These are phyloP conservation scores for Otolemur crassicaudatus DNA, from an alignment of 2,797 vertebrate species.

Conservation along the genomic window DNA sequence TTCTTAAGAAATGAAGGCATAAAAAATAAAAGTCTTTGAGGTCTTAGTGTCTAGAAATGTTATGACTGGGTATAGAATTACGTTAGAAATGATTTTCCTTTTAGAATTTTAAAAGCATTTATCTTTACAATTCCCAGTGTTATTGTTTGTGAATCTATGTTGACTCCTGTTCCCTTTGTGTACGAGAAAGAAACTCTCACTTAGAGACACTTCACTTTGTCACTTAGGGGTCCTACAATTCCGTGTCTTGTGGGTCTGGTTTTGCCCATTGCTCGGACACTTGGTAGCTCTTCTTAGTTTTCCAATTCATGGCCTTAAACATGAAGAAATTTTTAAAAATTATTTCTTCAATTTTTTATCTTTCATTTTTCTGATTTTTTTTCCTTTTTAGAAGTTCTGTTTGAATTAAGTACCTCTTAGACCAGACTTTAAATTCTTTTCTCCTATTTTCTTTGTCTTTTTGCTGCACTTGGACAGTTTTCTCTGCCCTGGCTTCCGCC, in stretches of 20 bases:
- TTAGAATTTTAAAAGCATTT: constrained; percentile 8
- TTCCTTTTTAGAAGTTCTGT: background rate
- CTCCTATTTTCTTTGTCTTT: background rate
- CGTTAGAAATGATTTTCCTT: background rate
- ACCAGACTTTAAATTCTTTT: background rate
- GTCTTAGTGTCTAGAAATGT: background rate
- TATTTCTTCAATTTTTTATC: background rate
- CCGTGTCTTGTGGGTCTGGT: background rate
- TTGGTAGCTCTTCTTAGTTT: background rate
- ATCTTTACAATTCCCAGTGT: background rate
- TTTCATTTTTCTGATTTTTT: background rate
- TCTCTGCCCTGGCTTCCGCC: background rate
- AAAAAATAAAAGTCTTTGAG: background rate
- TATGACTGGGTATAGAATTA: background rate
- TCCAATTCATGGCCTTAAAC: background rate
- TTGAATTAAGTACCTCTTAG: background rate
- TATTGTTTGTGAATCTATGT: background rate
- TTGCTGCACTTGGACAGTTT: constrained; percentile 1
- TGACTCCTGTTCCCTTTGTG: background rate
- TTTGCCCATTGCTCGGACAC: background rate
- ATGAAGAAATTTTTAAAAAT: background rate
- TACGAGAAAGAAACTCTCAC: too few relatives aligned
- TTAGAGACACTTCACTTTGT: background rate
- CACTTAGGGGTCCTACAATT: background rate
- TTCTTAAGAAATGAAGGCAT: background rate